A percentile compares a stretch with the other conserved stretches of the same genome.
Conservation (phyloP, 2,797 vertebrate species). For the Psittacula echo region DNA sequence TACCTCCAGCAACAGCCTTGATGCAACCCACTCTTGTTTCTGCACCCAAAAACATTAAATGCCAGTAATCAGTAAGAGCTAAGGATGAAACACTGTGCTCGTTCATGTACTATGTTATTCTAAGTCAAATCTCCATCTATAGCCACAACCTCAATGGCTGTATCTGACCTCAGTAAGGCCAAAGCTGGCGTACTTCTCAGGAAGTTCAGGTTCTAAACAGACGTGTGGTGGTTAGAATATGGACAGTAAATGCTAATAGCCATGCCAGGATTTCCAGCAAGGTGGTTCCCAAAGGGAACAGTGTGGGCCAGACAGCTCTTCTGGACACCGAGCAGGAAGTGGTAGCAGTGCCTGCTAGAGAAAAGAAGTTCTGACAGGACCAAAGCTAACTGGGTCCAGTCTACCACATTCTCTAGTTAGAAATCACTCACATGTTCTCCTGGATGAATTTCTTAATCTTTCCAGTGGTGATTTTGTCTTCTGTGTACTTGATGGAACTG, state of each 20-base stretch:
- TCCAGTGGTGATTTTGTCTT: constrained; percentile 87
- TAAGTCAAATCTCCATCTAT: background rate
- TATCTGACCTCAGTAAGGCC: background rate
- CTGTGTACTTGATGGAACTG: constrained; percentile 79
- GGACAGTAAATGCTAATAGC: background rate
- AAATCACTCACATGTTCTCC: constrained; percentile 90
- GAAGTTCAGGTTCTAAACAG: background rate
- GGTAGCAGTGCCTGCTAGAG: background rate
- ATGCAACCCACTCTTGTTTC: background rate
- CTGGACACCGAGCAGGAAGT: background rate
- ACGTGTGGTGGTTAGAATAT: background rate
- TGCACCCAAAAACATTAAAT: background rate
- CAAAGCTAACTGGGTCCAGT: background rate
- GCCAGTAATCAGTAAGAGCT: background rate
- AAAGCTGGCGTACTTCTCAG: background rate
- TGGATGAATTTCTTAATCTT: constrained; percentile 96
- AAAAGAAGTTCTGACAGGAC: background rate
- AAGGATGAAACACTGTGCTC: background rate
- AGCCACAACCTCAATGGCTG: background rate
- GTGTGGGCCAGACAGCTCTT: too few species aligned
- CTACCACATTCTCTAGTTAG: background rate
- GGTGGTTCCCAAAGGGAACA: background rate
- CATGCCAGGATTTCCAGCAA: background rate
- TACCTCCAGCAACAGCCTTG: background rate
- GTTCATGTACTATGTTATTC: background rate